phyloP scores from a whole-genome alignment of 2,888 invertebrate genomes.

The Drosophila neutralis region DNA sequence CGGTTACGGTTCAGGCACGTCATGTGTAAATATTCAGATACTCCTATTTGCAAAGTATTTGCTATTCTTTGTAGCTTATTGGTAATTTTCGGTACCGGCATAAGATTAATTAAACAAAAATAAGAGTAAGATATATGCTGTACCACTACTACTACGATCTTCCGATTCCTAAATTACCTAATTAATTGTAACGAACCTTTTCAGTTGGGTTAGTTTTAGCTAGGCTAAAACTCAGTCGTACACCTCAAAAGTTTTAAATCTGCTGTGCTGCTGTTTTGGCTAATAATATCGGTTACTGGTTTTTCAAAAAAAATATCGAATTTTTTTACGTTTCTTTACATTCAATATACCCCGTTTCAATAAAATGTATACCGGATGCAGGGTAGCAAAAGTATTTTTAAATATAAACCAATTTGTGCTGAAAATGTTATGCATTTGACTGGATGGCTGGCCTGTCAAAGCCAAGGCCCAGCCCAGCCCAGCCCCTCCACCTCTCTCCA shows the following conservation, averaged over 20 bases:
- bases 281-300: background rate
- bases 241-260: background rate
- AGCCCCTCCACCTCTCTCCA: background rate
- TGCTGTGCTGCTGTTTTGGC: too few species aligned
- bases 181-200: background rate
- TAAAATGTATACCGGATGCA: background rate
- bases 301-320: background rate
- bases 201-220: too few species aligned
- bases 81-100: background rate
- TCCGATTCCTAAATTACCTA: background rate
- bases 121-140: background rate
- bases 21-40: background rate
- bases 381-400: constrained; percentile 4
- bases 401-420: constrained; percentile 7
- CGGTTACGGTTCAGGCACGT: background rate
- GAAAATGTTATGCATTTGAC: constrained; percentile 25
- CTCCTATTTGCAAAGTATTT: background rate
- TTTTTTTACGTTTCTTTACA: background rate
- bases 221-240: background rate
- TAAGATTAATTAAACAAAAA: background rate
- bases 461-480: constrained; percentile 4
- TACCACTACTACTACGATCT: background rate
- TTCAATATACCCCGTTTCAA: background rate
- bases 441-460: constrained; percentile 27
- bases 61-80: background rate